Percentiles rank a stretch among this genome's conserved stretches.
Conservation (phyloP, 2,113 vertebrate species). For the Anolis sagrei region DNA sequence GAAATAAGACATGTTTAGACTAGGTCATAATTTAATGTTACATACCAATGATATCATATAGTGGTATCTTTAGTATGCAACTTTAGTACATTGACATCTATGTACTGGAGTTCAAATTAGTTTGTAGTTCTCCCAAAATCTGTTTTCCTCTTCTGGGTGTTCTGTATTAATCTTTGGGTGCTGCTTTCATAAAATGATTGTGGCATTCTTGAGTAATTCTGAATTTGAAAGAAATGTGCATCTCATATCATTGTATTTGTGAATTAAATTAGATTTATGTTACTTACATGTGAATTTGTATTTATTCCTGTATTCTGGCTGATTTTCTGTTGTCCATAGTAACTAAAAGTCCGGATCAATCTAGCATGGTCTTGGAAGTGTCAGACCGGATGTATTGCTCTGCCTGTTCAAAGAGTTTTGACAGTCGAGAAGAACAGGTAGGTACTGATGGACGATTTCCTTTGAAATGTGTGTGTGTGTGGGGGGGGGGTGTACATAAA, state of each 20-base stretch:
- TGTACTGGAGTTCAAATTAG: neutral
- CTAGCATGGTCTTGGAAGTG: slow-evolving; percentile 56
- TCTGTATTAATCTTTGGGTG: neutral
- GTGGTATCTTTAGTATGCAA: neutral
- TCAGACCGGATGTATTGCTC: slow-evolving; percentile 84
- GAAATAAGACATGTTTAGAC: neutral
- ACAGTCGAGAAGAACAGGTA: slow-evolving; percentile 92
- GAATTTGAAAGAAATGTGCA: neutral
- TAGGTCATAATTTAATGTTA: neutral
- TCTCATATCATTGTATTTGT: neutral
- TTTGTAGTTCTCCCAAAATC: neutral
- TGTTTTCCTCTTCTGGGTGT: no score
- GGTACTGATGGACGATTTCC: fast-evolving
- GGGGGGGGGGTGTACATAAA: no score
- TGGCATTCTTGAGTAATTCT: neutral
- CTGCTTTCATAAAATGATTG: neutral
- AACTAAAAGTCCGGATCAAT: neutral
- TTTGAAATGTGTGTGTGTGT: no score
- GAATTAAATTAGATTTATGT: neutral
- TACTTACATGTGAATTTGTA: neutral
- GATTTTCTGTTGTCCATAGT: neutral
- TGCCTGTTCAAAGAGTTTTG: slow-evolving; percentile 83
- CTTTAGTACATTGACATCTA: neutral
- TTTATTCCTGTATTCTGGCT: neutral
- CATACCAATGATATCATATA: neutral